Conservation (phyloP, 2,113 vertebrate species). For the Gopherus flavomarginatus region DNA sequence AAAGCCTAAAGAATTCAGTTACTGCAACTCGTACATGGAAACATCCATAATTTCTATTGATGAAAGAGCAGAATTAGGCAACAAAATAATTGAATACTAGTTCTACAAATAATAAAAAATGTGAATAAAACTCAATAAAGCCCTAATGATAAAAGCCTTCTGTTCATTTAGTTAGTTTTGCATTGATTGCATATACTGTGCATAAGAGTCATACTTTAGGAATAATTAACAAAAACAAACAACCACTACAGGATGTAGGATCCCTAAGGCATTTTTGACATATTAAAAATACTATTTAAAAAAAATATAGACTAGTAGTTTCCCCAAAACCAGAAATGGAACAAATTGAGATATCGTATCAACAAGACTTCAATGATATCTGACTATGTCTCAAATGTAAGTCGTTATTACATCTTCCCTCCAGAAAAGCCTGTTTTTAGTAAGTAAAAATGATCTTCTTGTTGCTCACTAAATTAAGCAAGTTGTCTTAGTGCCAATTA, state of each 20-base stretch:
- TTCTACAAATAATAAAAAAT: background rate
- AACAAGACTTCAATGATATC: accelerated
- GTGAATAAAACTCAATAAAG: background rate
- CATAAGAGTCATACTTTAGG: background rate
- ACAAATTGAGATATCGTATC: accelerated
- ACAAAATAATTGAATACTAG: background rate
- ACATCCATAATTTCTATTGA: background rate
- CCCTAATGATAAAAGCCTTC: background rate
- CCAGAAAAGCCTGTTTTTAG: background rate
- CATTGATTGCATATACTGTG: background rate
- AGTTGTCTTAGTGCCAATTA: background rate
- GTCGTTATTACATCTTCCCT: background rate
- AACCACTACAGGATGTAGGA: background rate
- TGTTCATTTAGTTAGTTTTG: background rate
- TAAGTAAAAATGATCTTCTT: background rate
- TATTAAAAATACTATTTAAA: background rate
- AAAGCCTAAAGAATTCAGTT: background rate
- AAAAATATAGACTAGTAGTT: background rate
- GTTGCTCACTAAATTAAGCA: background rate
- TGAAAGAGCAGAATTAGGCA: background rate
- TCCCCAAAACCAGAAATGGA: background rate
- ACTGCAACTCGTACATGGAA: background rate
- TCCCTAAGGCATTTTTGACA: background rate
- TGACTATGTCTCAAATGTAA: background rate
- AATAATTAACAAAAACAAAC: background rate